Base-by-base conservation (phyloP, 1,140 invertebrate species). In the Philaenus spumarius region DNA sequence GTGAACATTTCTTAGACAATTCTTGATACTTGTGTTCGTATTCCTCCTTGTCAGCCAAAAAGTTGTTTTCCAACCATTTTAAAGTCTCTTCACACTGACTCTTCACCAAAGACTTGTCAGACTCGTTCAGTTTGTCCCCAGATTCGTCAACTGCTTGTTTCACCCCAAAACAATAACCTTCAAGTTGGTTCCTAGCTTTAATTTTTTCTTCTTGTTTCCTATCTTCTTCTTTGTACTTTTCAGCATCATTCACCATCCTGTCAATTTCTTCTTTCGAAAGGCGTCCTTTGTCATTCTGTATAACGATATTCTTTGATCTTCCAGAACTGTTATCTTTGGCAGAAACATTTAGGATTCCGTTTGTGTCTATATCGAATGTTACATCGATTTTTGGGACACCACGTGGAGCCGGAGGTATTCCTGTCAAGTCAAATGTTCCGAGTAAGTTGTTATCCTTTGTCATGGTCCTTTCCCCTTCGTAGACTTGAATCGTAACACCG, bases 361-460 rank as follows among this genome's bases (percentile, higher is more conserved):
- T 87, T 1, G 82, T 82, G 63, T 85, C 83, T 37, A 85, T 68
- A 61, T 84, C 81, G 62, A 85, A 84, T 0, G 81, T 81, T 37
- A 56, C 59, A 15, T 82, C 80, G 11, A 69, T 66, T 50, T 70
- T 66, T 3, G 69, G 65, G 0, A 71, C 59, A 45, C 76, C 62
- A 74, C 78, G 75, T 0, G 81, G 81, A 22, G 81, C 81, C 30
- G 82, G 80, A 15, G 82, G 80, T 53, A 84, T 82, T 14, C 81
- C 81, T 67, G 75, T 75, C 57, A 85, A 68, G 61, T 90, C 85
- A 67, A 92, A 92, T 43, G 82, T 88, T 23, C 90, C 90, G 14
- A 93, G 74, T 5, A 89, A 69, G 65, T 91, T 87, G 68, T 89
- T 90, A 63, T 90, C 85, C 60, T 80, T 86, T 0, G 87, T 89